phyloP scores from a whole-genome alignment of 2,888 invertebrate species.

The Acrobasis consociella region DNA sequence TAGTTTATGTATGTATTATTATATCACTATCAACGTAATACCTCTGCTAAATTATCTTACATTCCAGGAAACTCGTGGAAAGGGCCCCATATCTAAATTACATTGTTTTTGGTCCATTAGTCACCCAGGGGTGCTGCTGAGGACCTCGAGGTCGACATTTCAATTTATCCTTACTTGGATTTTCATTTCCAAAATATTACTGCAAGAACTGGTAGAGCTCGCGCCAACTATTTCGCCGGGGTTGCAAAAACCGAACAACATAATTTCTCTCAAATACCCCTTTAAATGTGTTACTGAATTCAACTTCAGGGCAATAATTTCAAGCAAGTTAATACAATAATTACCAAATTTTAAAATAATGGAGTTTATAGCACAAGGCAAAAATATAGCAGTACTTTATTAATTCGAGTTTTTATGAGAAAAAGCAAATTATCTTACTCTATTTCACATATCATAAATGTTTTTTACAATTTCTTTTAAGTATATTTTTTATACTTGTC shows the following conservation, averaged over 20 bases:
- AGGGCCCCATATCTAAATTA: constrained; percentile 14
- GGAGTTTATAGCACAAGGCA: background rate
- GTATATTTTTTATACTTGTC: too few relatives aligned
- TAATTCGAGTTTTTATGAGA: constrained; percentile 1
- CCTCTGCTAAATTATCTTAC: background rate
- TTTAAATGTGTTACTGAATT: background rate
- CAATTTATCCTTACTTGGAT: constrained; percentile 12
- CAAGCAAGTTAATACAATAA: background rate
- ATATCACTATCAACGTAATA: background rate
- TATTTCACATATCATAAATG: background rate
- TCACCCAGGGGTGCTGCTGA: constrained; percentile 14
- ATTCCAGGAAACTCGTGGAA: constrained; percentile 5
- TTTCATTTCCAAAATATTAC: constrained; percentile 5
- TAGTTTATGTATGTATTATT: background rate
- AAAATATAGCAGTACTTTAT: background rate
- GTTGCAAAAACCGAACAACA: background rate
- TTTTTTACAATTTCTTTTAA: too few relatives aligned
- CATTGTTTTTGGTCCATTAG: constrained; percentile 16
- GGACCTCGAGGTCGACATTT: constrained; percentile 11
- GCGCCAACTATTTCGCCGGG: background rate
- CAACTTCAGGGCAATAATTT: background rate
- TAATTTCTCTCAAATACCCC: background rate
- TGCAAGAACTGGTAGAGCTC: background rate
- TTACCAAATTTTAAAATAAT: background rate
- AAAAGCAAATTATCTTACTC: background rate